Evolutionary conservation across 1,140 invertebrate genomes (phyloP), one percentile per base, ranked within the genome.

Genomic region (Thaumetopoea pityocampa): DNA sequence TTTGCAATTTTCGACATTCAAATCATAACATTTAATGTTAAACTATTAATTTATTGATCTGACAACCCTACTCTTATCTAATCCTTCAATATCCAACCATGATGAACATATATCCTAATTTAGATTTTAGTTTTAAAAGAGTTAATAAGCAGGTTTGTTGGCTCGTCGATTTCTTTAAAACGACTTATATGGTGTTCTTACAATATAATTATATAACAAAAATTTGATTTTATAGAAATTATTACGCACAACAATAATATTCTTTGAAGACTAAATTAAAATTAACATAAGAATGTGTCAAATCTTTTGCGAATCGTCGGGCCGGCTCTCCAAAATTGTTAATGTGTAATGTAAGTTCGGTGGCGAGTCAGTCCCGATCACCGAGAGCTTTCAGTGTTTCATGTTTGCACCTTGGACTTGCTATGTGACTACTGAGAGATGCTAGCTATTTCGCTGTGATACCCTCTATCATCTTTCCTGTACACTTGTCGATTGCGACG

Each of bases 381-480:
- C 80, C 76, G 67, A 85, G 80, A 81, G 85, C 85, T 86, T 86
- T 86, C 81, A 86, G 80, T 86, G 85, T 86, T 86, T 82, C 85
- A 84, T 86, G 85, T 85, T 85, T 86, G 85, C 85, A 85, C 85
- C 79, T 85, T 86, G 85, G 82, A 85, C 81, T 85, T 86, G 85
- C 83, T 85, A 76, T 84, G 81, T 83, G 72, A 82, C 69, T 79
- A 79, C 64, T 79, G 59, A 74, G 59, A 79, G 63, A 76, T 68
- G 77, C 79, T 84, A 71, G 80, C 80, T 79, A 79, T 74, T 76
- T 78, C 62, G 78, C 80, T 84, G 77, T 81, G 76, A 62, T 73
- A 76, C 62, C 66, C 67, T 81, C 71, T 84, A 67, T 79, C 80
- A 76, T 78, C 67, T 80, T 77, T 70, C 71, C 69, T 77, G 73